These are phyloP conservation scores for Junonia oenone DNA, from an alignment of 2,888 invertebrate genomes.

Conservation along the genomic window DNA sequence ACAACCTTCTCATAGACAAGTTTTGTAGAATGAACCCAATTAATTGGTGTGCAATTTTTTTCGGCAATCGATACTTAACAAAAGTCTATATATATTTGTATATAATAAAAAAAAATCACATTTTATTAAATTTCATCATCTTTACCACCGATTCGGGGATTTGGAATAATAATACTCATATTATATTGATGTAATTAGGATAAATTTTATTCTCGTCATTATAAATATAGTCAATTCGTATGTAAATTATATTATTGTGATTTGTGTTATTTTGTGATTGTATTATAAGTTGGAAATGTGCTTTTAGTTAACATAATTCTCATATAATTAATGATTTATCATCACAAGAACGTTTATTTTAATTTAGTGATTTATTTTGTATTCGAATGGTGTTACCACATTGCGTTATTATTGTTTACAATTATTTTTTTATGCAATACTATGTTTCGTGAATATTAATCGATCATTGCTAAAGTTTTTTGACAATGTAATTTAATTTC, in stretches of 20 bases:
- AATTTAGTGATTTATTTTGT: slow-evolving; percentile 5
- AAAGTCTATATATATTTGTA: slow-evolving; percentile 2
- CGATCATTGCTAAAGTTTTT: not conserved
- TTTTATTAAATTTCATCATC: slow-evolving; percentile 20
- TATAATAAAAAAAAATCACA: slow-evolving; percentile 3
- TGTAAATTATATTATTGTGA: slow-evolving; percentile 21
- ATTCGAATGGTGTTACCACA: slow-evolving; percentile 25
- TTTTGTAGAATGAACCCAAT: no score
- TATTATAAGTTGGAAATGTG: slow-evolving; percentile 16
- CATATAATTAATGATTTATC: slow-evolving; percentile 18
- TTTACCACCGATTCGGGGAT: slow-evolving; percentile 61
- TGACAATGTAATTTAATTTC: not conserved
- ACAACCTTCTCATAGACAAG: not conserved
- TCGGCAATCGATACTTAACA: slow-evolving; percentile 15
- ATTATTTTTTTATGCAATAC: not conserved
- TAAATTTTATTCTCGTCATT: slow-evolving; percentile 59
- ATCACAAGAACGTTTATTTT: slow-evolving; percentile 18
- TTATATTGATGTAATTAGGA: slow-evolving; percentile 38
- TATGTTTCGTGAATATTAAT: not conserved
- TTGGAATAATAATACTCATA: slow-evolving; percentile 60
- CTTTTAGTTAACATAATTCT: slow-evolving; percentile 14
- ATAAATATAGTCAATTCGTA: slow-evolving; percentile 54
- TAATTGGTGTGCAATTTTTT: not conserved
- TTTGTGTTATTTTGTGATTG: slow-evolving; percentile 27
- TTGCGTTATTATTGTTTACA: not conserved